Conservation (phyloP, 2,888 invertebrate genomes). For the Bombylius major region DNA sequence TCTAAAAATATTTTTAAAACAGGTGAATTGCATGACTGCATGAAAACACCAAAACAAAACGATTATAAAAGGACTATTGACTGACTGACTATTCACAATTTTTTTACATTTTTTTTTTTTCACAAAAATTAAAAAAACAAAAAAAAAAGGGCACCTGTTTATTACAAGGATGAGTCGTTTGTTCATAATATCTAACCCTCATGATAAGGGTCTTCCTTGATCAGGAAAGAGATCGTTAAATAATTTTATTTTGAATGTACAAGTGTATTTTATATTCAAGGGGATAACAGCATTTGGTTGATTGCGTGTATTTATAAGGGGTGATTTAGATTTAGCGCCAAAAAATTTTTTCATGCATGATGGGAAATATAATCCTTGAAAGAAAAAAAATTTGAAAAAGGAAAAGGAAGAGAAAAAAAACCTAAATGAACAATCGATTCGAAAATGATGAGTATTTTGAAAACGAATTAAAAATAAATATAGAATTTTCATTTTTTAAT, state of each 20-base stretch:
- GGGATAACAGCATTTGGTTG: constrained; percentile 3
- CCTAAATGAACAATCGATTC: too few species aligned
- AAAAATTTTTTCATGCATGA: background rate
- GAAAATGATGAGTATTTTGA: too few species aligned
- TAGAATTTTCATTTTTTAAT: too few species aligned
- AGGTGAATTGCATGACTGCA: background rate
- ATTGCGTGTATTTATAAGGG: background rate
- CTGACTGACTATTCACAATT: background rate
- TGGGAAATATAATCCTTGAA: background rate
- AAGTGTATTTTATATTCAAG: background rate
- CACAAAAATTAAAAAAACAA: background rate
- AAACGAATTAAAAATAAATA: too few species aligned
- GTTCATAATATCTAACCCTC: background rate
- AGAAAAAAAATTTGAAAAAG: too few species aligned
- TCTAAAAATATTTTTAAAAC: background rate
- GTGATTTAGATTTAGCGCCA: constrained; percentile 3
- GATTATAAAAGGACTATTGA: background rate
- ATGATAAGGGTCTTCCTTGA: constrained; percentile 8
- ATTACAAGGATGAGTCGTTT: constrained; percentile 8
- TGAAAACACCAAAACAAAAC: background rate
- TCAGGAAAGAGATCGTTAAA: constrained; percentile 12
- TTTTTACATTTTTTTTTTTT: too few species aligned
- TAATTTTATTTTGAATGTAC: constrained; percentile 4
- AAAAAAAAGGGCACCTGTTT: constrained; percentile 11
- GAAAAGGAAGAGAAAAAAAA: too few species aligned